Evolutionary conservation across 2,797 vertebrate genomes (phyloP).

Genomic region (Megalops cyprinoides): DNA sequence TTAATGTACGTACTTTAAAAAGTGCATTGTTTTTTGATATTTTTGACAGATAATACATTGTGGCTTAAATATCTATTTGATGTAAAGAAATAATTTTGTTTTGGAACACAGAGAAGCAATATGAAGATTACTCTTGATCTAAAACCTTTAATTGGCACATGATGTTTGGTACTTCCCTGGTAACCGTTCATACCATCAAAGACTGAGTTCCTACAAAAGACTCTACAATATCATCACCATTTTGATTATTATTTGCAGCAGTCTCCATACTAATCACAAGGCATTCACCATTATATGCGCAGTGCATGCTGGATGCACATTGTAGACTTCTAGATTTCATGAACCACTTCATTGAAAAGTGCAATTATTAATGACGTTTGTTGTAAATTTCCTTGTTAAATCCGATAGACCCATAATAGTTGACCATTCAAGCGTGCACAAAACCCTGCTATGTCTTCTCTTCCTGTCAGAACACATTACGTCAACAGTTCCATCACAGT

Average conservation of each 20-base stretch:
- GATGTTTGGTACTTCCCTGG: neutral
- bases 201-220: neutral
- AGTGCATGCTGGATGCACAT: conserved; percentile 39
- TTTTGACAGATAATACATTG: no score
- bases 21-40: no score
- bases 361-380: conserved; percentile 75
- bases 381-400: conserved; percentile 50
- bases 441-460: conserved; percentile 48
- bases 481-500: conserved; percentile 67
- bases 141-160: neutral
- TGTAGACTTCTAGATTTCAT: conserved; percentile 71
- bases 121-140: no score
- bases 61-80: no score
- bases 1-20: no score
- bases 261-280: neutral
- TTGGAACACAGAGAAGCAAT: neutral
- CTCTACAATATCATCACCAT: neutral
- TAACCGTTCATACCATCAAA: conserved; percentile 5
- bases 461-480: conserved; percentile 67
- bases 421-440: conserved; percentile 49
- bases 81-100: no score
- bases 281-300: neutral
- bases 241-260: neutral
- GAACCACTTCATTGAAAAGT: conserved; percentile 71
- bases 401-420: conserved; percentile 52